A percentile compares a stretch with the other conserved stretches of the same genome.
phyloP scores from a whole-genome alignment of 2,113 vertebrate genomes.

The Callionymus lyra region DNA sequence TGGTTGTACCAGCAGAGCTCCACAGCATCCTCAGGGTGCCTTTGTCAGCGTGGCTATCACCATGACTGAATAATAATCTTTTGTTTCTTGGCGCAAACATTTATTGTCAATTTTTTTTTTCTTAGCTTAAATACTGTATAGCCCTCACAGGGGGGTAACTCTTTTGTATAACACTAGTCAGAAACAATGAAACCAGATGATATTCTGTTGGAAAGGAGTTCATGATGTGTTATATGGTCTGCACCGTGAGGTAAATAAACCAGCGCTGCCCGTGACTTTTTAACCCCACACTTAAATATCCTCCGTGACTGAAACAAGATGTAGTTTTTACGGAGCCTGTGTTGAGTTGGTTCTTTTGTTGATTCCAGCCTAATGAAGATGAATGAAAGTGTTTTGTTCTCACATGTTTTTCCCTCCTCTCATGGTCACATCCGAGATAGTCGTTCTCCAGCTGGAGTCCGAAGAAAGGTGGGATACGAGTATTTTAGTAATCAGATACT shows the following conservation, averaged over 20 bases:
- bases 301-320: constrained; percentile 13
- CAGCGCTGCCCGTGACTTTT: constrained; percentile 5
- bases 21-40: constrained; percentile 8
- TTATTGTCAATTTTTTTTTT: neutral
- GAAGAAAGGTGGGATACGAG: constrained; percentile 16
- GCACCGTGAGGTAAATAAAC: constrained; percentile 1
- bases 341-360: neutral
- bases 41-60: constrained; percentile 12
- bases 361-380: constrained; percentile 3
- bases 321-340: neutral
- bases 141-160: constrained; percentile 3
- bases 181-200: constrained; percentile 14
- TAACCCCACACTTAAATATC: neutral
- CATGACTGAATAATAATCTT: constrained; percentile 2
- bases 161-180: constrained; percentile 7
- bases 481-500: constrained; percentile 24
- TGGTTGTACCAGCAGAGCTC: constrained; percentile 3
- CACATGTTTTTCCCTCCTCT: constrained; percentile 15
- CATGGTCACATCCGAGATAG: constrained; percentile 22
- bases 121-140: neutral
- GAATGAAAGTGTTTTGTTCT: constrained; percentile 1
- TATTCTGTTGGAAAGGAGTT: constrained; percentile 6
- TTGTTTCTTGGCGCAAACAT: constrained; percentile 4
- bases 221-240: neutral
- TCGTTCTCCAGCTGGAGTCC: constrained; percentile 33